Percentiles rank a stretch among this genome's conserved stretches.
phyloP scores from a whole-genome alignment of 2,888 invertebrate species.

The Drosophila formosana region DNA sequence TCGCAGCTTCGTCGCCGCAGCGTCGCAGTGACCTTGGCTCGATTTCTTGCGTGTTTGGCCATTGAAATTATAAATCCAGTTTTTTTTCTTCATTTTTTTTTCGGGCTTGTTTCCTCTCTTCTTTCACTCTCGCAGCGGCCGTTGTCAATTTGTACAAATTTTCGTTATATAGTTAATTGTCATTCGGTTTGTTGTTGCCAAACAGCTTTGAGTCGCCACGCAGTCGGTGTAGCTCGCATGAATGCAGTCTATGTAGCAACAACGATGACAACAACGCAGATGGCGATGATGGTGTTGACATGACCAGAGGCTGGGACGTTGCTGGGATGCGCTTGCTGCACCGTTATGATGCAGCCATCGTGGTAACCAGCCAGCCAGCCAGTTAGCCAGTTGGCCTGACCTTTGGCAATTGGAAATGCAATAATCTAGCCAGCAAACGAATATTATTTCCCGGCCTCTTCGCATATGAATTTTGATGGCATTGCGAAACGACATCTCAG shows the following conservation, averaged over 20 bases:
- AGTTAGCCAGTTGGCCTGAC: slow-evolving; percentile 50
- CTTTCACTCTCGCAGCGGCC: slow-evolving; percentile 65
- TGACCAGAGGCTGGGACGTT: slow-evolving; percentile 28
- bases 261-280: slow-evolving; percentile 30
- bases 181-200: slow-evolving; percentile 70
- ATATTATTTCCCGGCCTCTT: slow-evolving; percentile 47
- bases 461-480: slow-evolving; percentile 36
- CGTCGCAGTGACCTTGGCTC: slow-evolving; percentile 75
- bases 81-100: slow-evolving; percentile 57
- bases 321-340: slow-evolving; percentile 53
- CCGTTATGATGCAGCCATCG: slow-evolving; percentile 32
- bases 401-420: slow-evolving; percentile 77
- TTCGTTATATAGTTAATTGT: slow-evolving; percentile 78
- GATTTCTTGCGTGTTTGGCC: slow-evolving; percentile 79
- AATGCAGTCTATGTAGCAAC: slow-evolving; percentile 56
- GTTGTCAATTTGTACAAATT: slow-evolving; percentile 74
- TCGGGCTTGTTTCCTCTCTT: slow-evolving; percentile 68
- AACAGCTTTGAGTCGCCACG: slow-evolving; percentile 61
- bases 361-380: neutral
- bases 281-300: slow-evolving; percentile 59
- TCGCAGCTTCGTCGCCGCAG: slow-evolving; percentile 40
- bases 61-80: slow-evolving; percentile 76
- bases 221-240: slow-evolving; percentile 13
- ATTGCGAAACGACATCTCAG: slow-evolving; percentile 58
- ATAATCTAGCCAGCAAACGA: slow-evolving; percentile 20